Percentiles rank a stretch among this genome's conserved stretches.
phyloP scores from a whole-genome alignment of 2,888 invertebrate species.

The Coecobrya sp. region DNA sequence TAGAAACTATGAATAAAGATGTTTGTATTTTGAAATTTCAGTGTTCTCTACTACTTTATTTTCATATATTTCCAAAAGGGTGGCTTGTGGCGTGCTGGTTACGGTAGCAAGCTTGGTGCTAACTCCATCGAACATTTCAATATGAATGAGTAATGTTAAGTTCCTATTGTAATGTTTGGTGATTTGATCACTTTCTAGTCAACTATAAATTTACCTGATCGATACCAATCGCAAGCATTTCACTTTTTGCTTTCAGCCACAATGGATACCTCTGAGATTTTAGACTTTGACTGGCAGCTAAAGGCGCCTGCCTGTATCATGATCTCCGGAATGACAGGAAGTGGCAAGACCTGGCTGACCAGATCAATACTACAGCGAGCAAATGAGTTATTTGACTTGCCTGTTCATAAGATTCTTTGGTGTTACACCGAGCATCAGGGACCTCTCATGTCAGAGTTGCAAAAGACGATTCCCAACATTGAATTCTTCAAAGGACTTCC shows the following conservation, averaged over 20 bases:
- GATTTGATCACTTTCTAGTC: neutral
- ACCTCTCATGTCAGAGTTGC: neutral
- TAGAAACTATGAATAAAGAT: too few species aligned
- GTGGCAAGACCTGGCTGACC: conserved; percentile 51
- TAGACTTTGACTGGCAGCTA: conserved; percentile 37
- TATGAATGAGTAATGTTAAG: too few species aligned
- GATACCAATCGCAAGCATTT: conserved; percentile 6
- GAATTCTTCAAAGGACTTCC: conserved; percentile 66
- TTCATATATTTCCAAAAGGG: neutral
- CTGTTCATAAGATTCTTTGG: conserved; percentile 40
- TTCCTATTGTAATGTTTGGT: too few species aligned
- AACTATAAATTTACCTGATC: conserved; percentile 5
- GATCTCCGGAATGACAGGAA: conserved; percentile 25
- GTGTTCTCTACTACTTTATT: too few species aligned
- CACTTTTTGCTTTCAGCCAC: conserved; percentile 10
- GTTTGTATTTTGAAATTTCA: too few species aligned
- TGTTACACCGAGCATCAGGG: conserved; percentile 61
- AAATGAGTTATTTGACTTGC: conserved; percentile 48
- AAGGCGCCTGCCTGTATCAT: conserved; percentile 58
- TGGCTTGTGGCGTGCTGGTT: too few species aligned
- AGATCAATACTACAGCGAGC: conserved; percentile 1
- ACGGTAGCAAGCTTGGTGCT: too few species aligned
- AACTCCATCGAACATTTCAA: too few species aligned
- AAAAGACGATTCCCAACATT: conserved; percentile 23
- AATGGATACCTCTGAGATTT: too few species aligned